These are phyloP conservation scores for Sisor rabdophorus DNA, from an alignment of 2,113 vertebrate species.

Conservation along the genomic window DNA sequence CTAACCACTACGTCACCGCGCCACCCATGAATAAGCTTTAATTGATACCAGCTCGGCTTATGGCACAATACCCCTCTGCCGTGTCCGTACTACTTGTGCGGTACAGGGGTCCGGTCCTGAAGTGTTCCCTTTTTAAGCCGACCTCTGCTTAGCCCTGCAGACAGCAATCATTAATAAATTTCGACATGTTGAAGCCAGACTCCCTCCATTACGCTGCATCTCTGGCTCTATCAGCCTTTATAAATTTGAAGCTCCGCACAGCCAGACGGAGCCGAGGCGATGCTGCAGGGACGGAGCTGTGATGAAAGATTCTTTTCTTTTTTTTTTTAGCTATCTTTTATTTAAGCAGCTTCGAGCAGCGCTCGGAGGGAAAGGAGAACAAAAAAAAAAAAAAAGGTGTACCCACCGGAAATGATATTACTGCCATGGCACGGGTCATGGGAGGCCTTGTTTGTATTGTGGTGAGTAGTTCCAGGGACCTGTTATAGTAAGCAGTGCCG, in stretches of 20 bases:
- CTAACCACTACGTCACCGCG: too few species aligned
- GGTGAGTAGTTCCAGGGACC: conserved; percentile 26
- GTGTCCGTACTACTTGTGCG: conserved; percentile 3
- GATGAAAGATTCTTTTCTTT: conserved; percentile 52
- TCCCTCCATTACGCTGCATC: conserved; percentile 16
- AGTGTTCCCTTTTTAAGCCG: neutral
- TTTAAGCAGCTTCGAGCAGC: conserved; percentile 47
- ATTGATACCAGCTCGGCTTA: neutral
- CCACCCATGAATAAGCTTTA: conserved; percentile 8
- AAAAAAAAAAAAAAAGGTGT: conserved; percentile 27
- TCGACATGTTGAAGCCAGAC: conserved; percentile 28
- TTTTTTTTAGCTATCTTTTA: conserved; percentile 50
- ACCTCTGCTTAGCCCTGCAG: conserved; percentile 18
- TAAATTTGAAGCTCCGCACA: conserved; percentile 27
- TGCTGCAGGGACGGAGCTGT: conserved; percentile 14
- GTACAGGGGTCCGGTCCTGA: neutral
- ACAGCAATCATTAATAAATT: conserved; percentile 41
- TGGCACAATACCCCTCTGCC: neutral
- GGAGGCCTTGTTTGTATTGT: conserved; percentile 46
- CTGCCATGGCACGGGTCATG: conserved; percentile 13
- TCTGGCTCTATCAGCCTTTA: conserved; percentile 25
- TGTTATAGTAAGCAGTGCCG: conserved; percentile 14
- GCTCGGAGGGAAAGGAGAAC: conserved; percentile 27
- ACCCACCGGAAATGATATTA: conserved; percentile 48
- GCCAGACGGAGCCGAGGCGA: conserved; percentile 21